A percentile compares a stretch with the other conserved stretches of the same genome.
These are phyloP conservation scores for Euglossa dilemma DNA, from an alignment of 1,140 invertebrate genomes.

Conservation along the genomic window DNA sequence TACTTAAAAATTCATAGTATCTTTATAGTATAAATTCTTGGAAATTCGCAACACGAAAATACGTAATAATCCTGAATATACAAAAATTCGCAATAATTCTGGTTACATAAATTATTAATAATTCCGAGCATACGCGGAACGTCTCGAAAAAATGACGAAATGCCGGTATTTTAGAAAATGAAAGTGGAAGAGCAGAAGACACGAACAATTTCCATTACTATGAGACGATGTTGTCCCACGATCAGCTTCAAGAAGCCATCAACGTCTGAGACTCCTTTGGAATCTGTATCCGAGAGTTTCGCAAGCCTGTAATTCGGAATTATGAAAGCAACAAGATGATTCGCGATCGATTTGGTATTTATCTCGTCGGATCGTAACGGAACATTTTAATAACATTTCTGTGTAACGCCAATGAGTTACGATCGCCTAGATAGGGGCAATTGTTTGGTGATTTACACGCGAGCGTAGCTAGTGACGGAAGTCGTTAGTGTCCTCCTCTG, in stretches of 20 bases:
- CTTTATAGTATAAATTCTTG: too few species aligned
- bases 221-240: background rate
- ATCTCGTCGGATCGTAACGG: background rate
- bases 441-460: background rate
- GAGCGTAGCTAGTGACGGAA: background rate
- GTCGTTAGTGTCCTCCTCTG: background rate
- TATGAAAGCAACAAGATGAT: constrained; percentile 5
- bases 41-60: too few species aligned
- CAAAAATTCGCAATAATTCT: background rate
- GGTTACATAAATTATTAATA: too few species aligned
- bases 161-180: background rate
- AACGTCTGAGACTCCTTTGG: background rate
- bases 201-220: background rate
- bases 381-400: background rate
- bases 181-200: background rate
- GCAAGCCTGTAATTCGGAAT: constrained; percentile 8
- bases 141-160: constrained; percentile 3
- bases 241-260: background rate
- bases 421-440: background rate
- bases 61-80: too few species aligned
- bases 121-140: too few species aligned
- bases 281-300: background rate
- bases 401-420: background rate
- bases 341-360: background rate
- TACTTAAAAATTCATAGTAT: too few species aligned